Conservation (phyloP, 2,113 vertebrate species). For the Pimephales promelas region DNA sequence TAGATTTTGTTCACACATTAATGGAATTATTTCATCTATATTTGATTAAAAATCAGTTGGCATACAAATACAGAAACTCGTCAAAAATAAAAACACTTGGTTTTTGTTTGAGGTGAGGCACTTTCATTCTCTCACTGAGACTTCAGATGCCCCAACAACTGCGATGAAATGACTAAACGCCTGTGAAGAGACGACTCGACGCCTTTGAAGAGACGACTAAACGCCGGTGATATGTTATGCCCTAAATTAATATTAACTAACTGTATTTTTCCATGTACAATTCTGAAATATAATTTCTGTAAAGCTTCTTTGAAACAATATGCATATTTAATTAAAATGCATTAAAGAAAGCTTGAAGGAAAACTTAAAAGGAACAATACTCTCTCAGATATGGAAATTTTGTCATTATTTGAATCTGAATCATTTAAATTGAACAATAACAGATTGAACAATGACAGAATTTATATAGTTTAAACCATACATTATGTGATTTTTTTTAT, state of each 20-base stretch:
- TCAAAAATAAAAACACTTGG: conserved; percentile 17
- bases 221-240: no score
- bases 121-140: no score
- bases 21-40: conserved; percentile 34
- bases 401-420: conserved; percentile 2
- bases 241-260: no score
- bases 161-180: no score
- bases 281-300: no score
- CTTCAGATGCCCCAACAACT: no score
- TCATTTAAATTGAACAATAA: background rate
- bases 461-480: background rate
- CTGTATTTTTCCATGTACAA: no score
- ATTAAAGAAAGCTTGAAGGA: background rate
- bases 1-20: conserved; percentile 37
- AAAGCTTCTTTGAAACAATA: no score
- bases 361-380: background rate
- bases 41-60: conserved; percentile 39
- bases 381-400: background rate
- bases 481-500: background rate
- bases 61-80: conserved; percentile 23
- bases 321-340: no score
- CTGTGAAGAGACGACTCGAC: no score
- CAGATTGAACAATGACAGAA: background rate
- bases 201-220: no score
- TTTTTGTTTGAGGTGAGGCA: background rate